A percentile compares a stretch with the other conserved stretches of the same genome.
Evolutionary conservation across 2,113 vertebrate genomes (phyloP).

Genomic region (Pangasianodon hypophthalmus): DNA sequence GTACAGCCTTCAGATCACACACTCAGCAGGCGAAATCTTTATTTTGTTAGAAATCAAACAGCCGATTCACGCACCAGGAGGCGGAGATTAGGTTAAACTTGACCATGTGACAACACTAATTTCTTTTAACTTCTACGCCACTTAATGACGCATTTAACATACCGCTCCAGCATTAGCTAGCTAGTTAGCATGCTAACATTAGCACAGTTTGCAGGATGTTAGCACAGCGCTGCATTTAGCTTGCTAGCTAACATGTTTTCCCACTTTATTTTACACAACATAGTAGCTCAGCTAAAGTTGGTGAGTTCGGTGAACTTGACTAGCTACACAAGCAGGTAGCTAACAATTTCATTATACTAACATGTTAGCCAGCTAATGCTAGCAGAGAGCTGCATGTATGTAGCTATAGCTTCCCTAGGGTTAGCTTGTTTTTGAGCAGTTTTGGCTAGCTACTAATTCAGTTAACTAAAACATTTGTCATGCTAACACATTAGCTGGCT

Average conservation of each 20-base stretch:
- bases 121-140: neutral
- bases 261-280: too few species aligned
- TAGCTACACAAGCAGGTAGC: neutral
- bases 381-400: neutral
- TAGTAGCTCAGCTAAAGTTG: neutral
- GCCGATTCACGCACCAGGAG: too few species aligned
- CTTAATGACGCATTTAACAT: neutral
- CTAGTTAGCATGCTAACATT: neutral
- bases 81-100: neutral
- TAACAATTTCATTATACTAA: neutral
- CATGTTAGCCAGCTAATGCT: neutral
- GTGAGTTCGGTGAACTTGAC: neutral
- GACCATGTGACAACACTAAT: neutral
- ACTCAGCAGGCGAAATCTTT: conserved; percentile 20
- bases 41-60: neutral
- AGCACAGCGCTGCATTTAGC: neutral
- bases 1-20: conserved; percentile 3
- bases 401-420: neutral
- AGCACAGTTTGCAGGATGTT: too few species aligned
- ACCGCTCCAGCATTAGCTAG: neutral
- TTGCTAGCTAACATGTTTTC: neutral
- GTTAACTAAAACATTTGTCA: neutral
- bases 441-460: neutral
- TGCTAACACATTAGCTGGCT: neutral
- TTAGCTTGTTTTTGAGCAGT: too few species aligned